These are phyloP conservation scores for Psephotus haematonotus DNA, from an alignment of 2,113 vertebrate species.

Conservation along the genomic window DNA sequence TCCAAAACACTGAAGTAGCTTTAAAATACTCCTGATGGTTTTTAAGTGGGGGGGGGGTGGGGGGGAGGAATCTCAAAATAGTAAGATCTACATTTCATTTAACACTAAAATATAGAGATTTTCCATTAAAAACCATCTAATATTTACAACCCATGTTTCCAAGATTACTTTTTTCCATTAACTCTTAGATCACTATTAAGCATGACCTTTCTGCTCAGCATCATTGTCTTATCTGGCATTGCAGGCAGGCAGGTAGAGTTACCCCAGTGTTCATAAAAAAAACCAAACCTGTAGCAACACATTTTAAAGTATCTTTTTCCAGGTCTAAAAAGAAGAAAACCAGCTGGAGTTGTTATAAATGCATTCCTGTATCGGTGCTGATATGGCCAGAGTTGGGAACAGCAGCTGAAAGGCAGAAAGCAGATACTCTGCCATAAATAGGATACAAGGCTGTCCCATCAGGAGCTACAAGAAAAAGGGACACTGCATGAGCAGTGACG, in stretches of 20 bases:
- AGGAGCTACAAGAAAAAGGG: neutral
- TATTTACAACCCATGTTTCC: neutral
- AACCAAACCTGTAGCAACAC: too few species aligned
- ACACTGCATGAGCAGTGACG: rapidly evolving
- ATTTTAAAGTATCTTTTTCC: neutral
- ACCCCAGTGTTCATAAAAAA: neutral
- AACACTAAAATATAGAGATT: neutral
- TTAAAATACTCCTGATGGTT: rapidly evolving
- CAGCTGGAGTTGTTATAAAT: neutral
- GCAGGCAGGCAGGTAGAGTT: neutral
- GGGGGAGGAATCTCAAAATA: neutral
- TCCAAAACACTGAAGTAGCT: neutral
- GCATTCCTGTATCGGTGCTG: neutral
- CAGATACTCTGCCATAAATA: rapidly evolving
- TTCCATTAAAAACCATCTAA: neutral
- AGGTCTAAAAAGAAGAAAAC: neutral
- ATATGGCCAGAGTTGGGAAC: rapidly evolving
- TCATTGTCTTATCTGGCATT: rapidly evolving
- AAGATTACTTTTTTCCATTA: neutral
- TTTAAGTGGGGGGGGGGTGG: too few species aligned
- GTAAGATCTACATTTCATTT: neutral
- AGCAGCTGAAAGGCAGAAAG: neutral
- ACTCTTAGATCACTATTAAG: neutral
- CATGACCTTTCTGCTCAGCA: neutral
- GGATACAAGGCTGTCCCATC: too few species aligned